Conservation (phyloP, 1,140 invertebrate genomes). For the Halesus radiatus region DNA sequence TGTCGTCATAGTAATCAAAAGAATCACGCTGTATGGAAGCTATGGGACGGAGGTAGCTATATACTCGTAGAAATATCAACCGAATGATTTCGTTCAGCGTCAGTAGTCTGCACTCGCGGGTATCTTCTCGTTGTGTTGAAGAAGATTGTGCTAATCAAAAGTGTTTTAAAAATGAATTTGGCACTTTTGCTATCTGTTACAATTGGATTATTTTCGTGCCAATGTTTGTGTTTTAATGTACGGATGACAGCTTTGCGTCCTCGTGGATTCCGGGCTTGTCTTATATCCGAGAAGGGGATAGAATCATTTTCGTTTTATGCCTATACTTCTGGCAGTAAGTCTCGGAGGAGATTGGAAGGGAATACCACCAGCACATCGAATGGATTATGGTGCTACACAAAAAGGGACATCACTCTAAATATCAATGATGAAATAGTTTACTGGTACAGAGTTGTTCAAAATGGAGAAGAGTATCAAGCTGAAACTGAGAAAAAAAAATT, state of each 20-base stretch:
- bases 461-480: neutral
- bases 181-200: neutral
- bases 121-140: neutral
- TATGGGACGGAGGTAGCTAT: no score
- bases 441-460: neutral
- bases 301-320: slow-evolving; percentile 12
- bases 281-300: neutral
- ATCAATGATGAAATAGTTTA: neutral
- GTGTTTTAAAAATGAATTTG: neutral
- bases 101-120: no score
- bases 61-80: no score
- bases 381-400: slow-evolving; percentile 45
- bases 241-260: neutral
- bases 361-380: neutral
- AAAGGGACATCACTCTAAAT: neutral
- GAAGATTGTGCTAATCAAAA: neutral
- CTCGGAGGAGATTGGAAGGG: neutral
- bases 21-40: no score
- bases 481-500: neutral
- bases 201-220: neutral
- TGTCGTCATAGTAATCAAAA: no score
- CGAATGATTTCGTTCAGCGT: no score
- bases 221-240: neutral
- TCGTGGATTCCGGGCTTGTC: slow-evolving; percentile 12
- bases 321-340: neutral